A percentile compares a stretch with the other conserved stretches of the same genome.
Evolutionary conservation across 1,140 invertebrate species (phyloP).

Genomic region (Ceratina japonica): DNA sequence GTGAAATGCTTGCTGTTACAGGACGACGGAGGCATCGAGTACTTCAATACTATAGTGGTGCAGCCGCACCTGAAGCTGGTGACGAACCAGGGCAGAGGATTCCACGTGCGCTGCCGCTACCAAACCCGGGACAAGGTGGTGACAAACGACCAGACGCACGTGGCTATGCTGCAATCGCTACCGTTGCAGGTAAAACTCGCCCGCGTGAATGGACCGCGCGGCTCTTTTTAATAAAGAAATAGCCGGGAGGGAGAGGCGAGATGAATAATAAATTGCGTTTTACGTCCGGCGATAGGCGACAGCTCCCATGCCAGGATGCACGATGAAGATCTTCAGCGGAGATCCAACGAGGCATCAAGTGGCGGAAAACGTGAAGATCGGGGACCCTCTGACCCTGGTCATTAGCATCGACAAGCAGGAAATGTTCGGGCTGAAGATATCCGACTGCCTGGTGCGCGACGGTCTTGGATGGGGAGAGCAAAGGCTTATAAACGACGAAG

Average conservation of each 20-base stretch:
- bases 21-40: slow-evolving; percentile 94
- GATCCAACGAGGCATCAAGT: slow-evolving; percentile 87
- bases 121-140: slow-evolving; percentile 87
- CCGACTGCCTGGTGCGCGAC: slow-evolving; percentile 94
- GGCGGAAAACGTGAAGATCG: slow-evolving; percentile 95
- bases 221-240: too few species aligned
- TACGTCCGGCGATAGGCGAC: slow-evolving; percentile 71
- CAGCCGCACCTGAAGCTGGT: slow-evolving; percentile 95
- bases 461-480: slow-evolving; percentile 96
- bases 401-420: slow-evolving; percentile 90
- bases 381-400: slow-evolving; percentile 91
- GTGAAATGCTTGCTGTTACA: slow-evolving; percentile 74
- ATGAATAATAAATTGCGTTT: slow-evolving; percentile 12
- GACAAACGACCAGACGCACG: slow-evolving; percentile 80
- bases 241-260: neutral
- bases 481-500: slow-evolving; percentile 90
- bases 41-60: slow-evolving; percentile 95
- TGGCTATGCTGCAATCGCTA: slow-evolving; percentile 76
- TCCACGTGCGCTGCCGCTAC: slow-evolving; percentile 92
- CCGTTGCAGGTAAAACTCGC: slow-evolving; percentile 71
- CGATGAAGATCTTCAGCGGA: slow-evolving; percentile 95
- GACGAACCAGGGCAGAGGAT: slow-evolving; percentile 93
- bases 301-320: slow-evolving; percentile 88
- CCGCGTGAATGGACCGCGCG: too few species aligned
- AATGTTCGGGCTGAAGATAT: slow-evolving; percentile 90